Base-by-base conservation (phyloP, 2,888 invertebrate species). In the Microdon myrmicae region DNA sequence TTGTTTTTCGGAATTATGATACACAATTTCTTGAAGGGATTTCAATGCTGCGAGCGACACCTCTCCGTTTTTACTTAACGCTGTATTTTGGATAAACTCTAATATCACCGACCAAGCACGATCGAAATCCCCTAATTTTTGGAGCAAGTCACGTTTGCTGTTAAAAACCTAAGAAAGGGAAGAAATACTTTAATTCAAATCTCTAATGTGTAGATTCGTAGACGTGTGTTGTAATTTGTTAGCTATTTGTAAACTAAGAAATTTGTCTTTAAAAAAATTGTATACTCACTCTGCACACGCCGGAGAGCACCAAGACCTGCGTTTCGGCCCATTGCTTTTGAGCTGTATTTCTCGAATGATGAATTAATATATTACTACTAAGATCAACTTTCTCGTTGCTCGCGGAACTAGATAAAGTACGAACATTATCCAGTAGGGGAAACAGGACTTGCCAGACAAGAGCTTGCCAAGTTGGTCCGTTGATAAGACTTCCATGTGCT, bases 321-420 rank as follows among this genome's bases (percentile, higher is more conserved):
- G 98, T 98, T 81, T 98, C 97, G 0, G 97, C 96, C 97, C 97
- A 98, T 75, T 98, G 98, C 73, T 98, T 98, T 79, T 96, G 96
- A 35, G 97, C 97, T 0, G 99, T 99, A 79, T 99, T 98, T 54
- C 99, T 85, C 1, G 97, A 94, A 81, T 99, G 99, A 80, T 99
- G 99, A 71, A 99, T 97, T 3, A 98, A 84, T 69, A 98, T 95
- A 75, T 95, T 96, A 54, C 90, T 94, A 31, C 93, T 94, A 0
- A 92, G 90, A 74, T 94, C 94, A 35, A 94, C 94, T 64, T 80
- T 80, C 72, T 87, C 87, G 70, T 82, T 86, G 70, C 86, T 87
- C 2, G 87, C 87, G 4, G 86, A 85, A 66, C 83, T 86, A 4
- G 87, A 87, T 4, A 86, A 76, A 47, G 81, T 83, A 55, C 90